Evolutionary conservation across 2,888 invertebrate genomes (phyloP).

Genomic region (Polydrusus cervinus): DNA sequence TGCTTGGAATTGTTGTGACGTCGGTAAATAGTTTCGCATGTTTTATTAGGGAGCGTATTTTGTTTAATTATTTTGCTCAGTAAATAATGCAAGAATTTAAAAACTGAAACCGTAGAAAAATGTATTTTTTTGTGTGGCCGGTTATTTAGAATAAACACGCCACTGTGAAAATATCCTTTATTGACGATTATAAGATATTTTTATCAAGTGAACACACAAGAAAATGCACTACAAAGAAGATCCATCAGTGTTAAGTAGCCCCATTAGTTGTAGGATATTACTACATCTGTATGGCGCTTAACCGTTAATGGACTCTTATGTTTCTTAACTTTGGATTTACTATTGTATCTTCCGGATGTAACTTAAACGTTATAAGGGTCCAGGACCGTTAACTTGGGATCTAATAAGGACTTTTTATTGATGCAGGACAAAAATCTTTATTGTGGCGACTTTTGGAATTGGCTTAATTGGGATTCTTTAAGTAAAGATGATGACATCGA

Average conservation of each 20-base stretch:
- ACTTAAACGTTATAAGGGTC: slow-evolving; percentile 27
- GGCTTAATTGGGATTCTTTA: slow-evolving; percentile 1
- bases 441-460: not conserved
- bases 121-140: too few species aligned
- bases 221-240: slow-evolving; percentile 3
- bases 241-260: slow-evolving; percentile 27
- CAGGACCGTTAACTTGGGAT: slow-evolving; percentile 12
- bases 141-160: too few species aligned
- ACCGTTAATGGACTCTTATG: slow-evolving; percentile 17
- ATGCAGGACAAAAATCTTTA: slow-evolving; percentile 11
- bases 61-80: too few species aligned
- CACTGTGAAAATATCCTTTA: slow-evolving; percentile 1
- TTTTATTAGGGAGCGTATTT: too few species aligned
- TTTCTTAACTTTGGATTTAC: slow-evolving; percentile 28
- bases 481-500: not conserved
- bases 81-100: too few species aligned
- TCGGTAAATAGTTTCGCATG: too few species aligned
- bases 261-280: slow-evolving; percentile 21
- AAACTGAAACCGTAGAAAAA: too few species aligned
- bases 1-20: too few species aligned
- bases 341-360: slow-evolving; percentile 11
- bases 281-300: slow-evolving; percentile 19
- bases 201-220: slow-evolving; percentile 16
- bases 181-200: slow-evolving; percentile 16
- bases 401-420: slow-evolving; percentile 21